A percentile compares a stretch with the other conserved stretches of the same genome.
Conservation (phyloP, 2,888 invertebrate genomes). For the Euplagia quadripunctaria region DNA sequence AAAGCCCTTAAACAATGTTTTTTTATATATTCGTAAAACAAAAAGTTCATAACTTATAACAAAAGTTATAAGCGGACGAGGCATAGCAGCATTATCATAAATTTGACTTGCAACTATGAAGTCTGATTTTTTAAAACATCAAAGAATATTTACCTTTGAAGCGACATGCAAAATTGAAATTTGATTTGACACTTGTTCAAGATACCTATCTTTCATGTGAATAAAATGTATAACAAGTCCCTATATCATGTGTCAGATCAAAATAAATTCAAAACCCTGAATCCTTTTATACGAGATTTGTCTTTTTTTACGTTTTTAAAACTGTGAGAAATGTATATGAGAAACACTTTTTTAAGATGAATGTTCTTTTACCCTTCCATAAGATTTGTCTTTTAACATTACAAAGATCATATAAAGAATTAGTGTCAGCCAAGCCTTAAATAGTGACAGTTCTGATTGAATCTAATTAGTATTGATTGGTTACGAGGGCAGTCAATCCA, state of each 20-base stretch:
- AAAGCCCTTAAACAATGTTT: not conserved
- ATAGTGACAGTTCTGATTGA: constrained; percentile 29
- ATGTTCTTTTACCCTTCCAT: constrained; percentile 15
- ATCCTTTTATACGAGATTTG: constrained; percentile 20
- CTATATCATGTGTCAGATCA: not conserved
- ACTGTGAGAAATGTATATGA: constrained; percentile 11
- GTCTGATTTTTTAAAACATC: constrained; percentile 40
- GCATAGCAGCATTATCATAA: constrained; percentile 36
- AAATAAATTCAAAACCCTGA: constrained; percentile 11
- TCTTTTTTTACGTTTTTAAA: not conserved
- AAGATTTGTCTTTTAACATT: not conserved
- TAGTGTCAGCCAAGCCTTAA: constrained; percentile 10
- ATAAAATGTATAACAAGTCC: constrained; percentile 11
- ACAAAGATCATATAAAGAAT: constrained; percentile 7
- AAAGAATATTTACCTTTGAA: constrained; percentile 32
- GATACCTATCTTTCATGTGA: constrained; percentile 10
- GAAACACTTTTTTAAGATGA: constrained; percentile 5
- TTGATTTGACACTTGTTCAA: constrained; percentile 17
- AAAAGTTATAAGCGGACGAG: constrained; percentile 6
- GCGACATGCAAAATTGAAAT: constrained; percentile 33
- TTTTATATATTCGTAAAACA: not conserved
- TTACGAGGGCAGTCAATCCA: constrained; percentile 20
- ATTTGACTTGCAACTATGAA: constrained; percentile 43
- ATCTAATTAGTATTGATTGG: constrained; percentile 35
- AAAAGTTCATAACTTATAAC: not conserved